These are phyloP conservation scores for Cactoblastis cactorum DNA, from an alignment of 2,888 invertebrate species.

Conservation along the genomic window DNA sequence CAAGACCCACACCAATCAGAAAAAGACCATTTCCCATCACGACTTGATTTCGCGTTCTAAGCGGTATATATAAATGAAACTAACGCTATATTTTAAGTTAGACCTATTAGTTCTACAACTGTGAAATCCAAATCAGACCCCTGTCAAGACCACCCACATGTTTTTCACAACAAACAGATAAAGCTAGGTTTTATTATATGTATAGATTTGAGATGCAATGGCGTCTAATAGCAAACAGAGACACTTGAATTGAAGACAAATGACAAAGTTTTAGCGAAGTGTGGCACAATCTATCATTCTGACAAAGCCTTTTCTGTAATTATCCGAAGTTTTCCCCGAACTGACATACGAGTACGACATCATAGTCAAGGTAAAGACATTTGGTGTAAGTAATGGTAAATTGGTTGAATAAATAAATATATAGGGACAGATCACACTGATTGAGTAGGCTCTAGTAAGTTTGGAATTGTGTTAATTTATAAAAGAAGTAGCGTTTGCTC, in stretches of 20 bases:
- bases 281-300: conserved; percentile 1
- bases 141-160: too few relatives aligned
- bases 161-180: too few relatives aligned
- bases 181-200: not conserved
- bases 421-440: not conserved
- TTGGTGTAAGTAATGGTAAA: not conserved
- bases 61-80: too few relatives aligned
- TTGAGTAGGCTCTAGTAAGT: too few relatives aligned
- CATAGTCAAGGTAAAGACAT: not conserved
- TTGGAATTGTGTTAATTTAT: too few relatives aligned
- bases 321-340: not conserved
- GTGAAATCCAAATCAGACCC: too few relatives aligned
- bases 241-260: not conserved
- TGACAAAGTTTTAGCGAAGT: not conserved
- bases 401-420: not conserved
- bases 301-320: conserved; percentile 7
- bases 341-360: not conserved
- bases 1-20: too few relatives aligned
- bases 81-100: too few relatives aligned
- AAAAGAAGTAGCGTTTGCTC: too few relatives aligned
- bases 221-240: not conserved
- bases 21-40: too few relatives aligned
- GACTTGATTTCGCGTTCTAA: too few relatives aligned
- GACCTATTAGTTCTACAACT: too few relatives aligned
- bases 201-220: not conserved